A percentile compares a stretch with the other conserved stretches of the same genome.
These are phyloP conservation scores for Eudyptes chrysolophus DNA, from an alignment of 2,113 vertebrate species.

Conservation along the genomic window DNA sequence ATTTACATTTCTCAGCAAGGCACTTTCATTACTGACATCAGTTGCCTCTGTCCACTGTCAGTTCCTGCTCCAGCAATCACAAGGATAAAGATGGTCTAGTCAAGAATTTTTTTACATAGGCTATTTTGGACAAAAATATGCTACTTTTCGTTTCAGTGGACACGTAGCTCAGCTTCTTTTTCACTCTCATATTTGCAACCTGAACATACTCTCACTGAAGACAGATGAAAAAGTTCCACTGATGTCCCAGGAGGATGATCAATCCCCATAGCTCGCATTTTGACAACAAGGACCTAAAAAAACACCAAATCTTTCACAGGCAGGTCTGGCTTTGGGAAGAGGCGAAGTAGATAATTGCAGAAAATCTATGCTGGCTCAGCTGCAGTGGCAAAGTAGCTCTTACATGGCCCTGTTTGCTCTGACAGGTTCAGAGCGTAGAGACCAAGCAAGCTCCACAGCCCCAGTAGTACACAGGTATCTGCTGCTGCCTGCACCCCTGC, in stretches of 20 bases:
- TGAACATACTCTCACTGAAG: not conserved
- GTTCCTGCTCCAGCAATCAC: not conserved
- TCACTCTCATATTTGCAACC: not conserved
- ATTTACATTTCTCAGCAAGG: not conserved
- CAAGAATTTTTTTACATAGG: not conserved
- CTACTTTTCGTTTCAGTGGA: not conserved
- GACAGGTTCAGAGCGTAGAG: rapidly evolving
- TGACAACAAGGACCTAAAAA: not conserved
- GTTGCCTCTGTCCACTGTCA: not conserved
- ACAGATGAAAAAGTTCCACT: not conserved
- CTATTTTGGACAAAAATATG: not conserved
- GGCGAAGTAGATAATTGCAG: not conserved
- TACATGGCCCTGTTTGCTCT: not conserved
- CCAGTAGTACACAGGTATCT: rapidly evolving
- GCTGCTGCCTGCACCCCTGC: not conserved
- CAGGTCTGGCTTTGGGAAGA: not conserved
- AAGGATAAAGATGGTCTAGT: not conserved
- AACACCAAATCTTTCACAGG: not conserved
- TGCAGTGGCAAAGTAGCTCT: not conserved
- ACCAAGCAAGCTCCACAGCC: not conserved
- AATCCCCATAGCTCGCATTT: not conserved
- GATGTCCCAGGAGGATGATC: not conserved
- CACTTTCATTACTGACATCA: not conserved
- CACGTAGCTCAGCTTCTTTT: not conserved
- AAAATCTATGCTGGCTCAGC: not conserved